These are phyloP conservation scores for Semnornis frantzii DNA, from an alignment of 2,113 vertebrate species.

Conservation along the genomic window DNA sequence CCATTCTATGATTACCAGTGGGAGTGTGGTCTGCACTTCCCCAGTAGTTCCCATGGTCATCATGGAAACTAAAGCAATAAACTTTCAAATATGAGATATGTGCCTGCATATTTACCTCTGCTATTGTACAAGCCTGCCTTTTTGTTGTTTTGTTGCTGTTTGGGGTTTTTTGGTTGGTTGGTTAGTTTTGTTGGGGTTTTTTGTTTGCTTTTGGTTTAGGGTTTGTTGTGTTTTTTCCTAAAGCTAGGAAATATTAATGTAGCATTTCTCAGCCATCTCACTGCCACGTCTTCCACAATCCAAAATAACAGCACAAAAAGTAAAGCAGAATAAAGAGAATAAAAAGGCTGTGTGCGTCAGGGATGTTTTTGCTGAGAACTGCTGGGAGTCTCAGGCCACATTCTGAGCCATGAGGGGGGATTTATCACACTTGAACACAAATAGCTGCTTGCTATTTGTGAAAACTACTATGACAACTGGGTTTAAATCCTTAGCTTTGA, in stretches of 20 bases:
- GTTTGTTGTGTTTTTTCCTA: not conserved
- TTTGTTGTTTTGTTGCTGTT: not conserved
- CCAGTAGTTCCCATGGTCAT: not conserved
- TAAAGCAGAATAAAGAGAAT: not conserved
- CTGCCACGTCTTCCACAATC: not conserved
- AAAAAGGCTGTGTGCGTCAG: not conserved
- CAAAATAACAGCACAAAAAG: not conserved
- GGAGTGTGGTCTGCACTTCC: not conserved
- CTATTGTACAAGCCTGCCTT: not conserved
- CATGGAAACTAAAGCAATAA: not conserved
- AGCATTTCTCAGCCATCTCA: not conserved
- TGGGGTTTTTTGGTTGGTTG: too few relatives aligned
- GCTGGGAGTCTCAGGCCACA: not conserved
- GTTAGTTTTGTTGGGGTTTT: too few relatives aligned
- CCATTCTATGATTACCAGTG: not conserved
- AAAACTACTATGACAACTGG: accelerated
- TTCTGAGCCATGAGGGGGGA: not conserved
- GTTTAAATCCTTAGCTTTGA: not conserved
- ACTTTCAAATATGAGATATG: not conserved
- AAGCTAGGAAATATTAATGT: not conserved
- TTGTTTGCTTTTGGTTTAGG: not conserved
- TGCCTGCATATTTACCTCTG: not conserved
- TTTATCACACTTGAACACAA: not conserved
- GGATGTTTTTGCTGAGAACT: not conserved
- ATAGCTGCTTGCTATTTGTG: not conserved